Evolutionary conservation across 2,113 vertebrate species (phyloP), one percentile per base, ranked within the genome.

Genomic region (Anhinga rufa): DNA sequence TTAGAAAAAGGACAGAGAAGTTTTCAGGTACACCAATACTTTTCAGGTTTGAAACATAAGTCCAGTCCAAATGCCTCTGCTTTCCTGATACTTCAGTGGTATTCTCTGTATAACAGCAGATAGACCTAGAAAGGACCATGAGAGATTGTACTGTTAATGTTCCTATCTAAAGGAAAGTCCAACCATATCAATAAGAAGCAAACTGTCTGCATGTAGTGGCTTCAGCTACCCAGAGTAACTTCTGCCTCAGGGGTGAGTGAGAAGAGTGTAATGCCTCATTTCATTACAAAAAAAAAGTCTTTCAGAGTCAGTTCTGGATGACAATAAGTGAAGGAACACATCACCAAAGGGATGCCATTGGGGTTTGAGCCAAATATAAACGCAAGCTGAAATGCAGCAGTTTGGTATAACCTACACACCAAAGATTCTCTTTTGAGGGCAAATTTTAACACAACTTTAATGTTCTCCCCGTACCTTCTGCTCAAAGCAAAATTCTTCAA

Each of bases 171-270:
- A 79, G 34, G 17, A 11, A 88, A 60, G 12, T 51, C 32, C 44
- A 28, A 9, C 9, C 0, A 0, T 44, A 48, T 20, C 10, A 60
- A 13, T 51, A 51, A n/a, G 32, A 70, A 82, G 4, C 10, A 79
- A 91, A 65, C 2, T 12, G 7, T 20, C 20, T 78, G 1, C 1
- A 32, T 28, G 24, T 34, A 32, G n/a, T 7, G 5, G 17, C 18
- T 70, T 91, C 74, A 82, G 52, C 25, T 75, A 28, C 17, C 2
- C 57, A 69, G 48, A 69, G 31, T 11, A 95, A 52, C 26, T 65
- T 3, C 16, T 40, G 1, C 36, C 24, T 77, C 22, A 52, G 24
- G 14, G 51, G 19, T 19, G 19, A 92, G 5, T 52, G 21, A 82
- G 57, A 86, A 84, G 44, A 66, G 32, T 34, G 12, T 34, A 78